Evolutionary conservation across 2,113 vertebrate genomes (phyloP).

Genomic region (Rynchops niger): DNA sequence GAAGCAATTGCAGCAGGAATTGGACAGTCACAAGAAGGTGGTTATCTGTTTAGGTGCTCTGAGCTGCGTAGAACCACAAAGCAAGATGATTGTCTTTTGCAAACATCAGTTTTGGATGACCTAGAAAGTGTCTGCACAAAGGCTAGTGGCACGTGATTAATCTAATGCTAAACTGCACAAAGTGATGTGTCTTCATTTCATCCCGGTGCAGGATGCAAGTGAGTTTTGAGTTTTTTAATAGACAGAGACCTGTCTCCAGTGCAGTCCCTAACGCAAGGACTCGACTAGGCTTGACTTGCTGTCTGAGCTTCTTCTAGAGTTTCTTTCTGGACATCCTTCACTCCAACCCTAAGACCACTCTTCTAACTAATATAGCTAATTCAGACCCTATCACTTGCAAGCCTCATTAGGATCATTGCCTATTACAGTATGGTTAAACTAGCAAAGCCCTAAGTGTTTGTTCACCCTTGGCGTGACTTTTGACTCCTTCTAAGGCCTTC

Average conservation of each 20-base stretch:
- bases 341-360: neutral
- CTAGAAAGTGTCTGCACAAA: neutral
- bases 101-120: neutral
- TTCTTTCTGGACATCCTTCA: neutral
- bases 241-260: neutral
- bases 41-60: neutral
- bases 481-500: neutral
- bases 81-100: neutral
- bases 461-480: neutral
- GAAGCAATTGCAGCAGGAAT: neutral
- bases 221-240: neutral
- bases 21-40: neutral
- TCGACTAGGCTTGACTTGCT: neutral
- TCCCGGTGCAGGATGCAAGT: neutral
- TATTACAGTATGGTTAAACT: neutral
- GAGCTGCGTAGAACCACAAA: neutral
- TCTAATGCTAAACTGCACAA: neutral
- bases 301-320: neutral
- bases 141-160: neutral
- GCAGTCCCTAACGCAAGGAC: neutral
- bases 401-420: neutral
- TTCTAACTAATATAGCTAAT: neutral
- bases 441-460: neutral
- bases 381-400: neutral
- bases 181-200: neutral